Base-by-base conservation (phyloP, 2,113 vertebrate genomes). In the Pipa parva region DNA sequence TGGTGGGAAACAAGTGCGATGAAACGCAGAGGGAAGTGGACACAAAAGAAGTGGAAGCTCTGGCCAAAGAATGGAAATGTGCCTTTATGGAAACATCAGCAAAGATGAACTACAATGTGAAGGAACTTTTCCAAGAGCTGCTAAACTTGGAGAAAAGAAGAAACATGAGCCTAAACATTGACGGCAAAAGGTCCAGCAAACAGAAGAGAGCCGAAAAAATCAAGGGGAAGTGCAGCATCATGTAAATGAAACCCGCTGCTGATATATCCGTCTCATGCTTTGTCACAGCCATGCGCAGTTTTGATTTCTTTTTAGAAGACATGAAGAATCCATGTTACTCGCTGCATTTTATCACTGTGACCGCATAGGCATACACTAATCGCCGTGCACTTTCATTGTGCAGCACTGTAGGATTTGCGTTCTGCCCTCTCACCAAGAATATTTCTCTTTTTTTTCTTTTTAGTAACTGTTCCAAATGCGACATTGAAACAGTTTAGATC, bases 41-140 rank as follows among this genome's bases (percentile, higher is more conserved):
- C 78, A 92, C 92, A 56, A 82, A 88, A 31, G 93, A 95, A 7
- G 95, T 94, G 0, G 94, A 97, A 76, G 93, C 93, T 1, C 36
- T 95, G 89, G 93, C 95, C 71, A 89, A 88, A 82, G 84, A 90
- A 77, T 98, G 95, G 95, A 95, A 96, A 72, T 98, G 95, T 75
- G 92, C 94, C 77, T 98, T 98, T 86, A 97, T 97, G 93, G 95
- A 98, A 85, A 98, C 95, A 8, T 98, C 95, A 0, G 95, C 95
- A 85, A 98, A 98, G 87, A 95, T 94, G 90, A 95, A 98, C 89
- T 91, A 98, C 89, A 98, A 98, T 9, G 95, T 98, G 55, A 95
- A 93, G 28, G 95, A 98, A 89, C 92, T 97, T 72, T 98, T 98
- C 84, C 95, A 97, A 82, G 93, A 98, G 92, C 91, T 97, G 67